Conservation (phyloP, 2,113 vertebrate genomes). For the Ancistrus triradiatus region DNA sequence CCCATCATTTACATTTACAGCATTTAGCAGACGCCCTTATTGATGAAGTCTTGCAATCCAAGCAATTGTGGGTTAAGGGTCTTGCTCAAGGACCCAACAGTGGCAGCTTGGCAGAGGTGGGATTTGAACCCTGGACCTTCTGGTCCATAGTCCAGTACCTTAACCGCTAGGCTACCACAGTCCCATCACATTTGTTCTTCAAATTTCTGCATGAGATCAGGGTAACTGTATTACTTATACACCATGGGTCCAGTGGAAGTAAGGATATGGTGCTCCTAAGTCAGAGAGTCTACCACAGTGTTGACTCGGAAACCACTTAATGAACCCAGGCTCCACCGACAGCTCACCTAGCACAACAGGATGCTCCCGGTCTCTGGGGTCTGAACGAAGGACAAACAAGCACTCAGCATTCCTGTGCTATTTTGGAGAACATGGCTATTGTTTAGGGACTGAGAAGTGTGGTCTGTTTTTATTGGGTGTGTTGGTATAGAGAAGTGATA, state of each 20-base stretch:
- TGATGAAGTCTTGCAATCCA: too few relatives aligned
- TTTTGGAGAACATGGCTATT: conserved; percentile 52
- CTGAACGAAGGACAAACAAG: conserved; percentile 44
- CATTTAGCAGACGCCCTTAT: too few relatives aligned
- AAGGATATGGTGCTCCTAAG: background rate
- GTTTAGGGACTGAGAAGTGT: conserved; percentile 41
- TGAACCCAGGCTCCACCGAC: background rate
- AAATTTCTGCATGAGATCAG: background rate
- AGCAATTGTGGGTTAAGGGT: too few relatives aligned
- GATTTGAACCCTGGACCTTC: too few relatives aligned
- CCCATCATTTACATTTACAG: background rate
- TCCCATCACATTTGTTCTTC: too few relatives aligned
- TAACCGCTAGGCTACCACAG: too few relatives aligned
- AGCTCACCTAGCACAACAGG: conserved; percentile 47
- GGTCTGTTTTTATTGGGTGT: conserved; percentile 1
- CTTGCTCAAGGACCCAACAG: too few relatives aligned
- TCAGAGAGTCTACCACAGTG: background rate
- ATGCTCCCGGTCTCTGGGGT: conserved; percentile 40
- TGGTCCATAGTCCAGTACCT: too few relatives aligned
- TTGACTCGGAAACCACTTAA: conserved; percentile 9
- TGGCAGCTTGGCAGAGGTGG: too few relatives aligned
- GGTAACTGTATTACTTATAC: background rate
- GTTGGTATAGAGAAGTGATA: background rate
- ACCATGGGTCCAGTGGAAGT: background rate
- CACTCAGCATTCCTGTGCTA: conserved; percentile 31